Evolutionary conservation across 1,140 invertebrate species (phyloP).

Genomic region (Drosophila orena): DNA sequence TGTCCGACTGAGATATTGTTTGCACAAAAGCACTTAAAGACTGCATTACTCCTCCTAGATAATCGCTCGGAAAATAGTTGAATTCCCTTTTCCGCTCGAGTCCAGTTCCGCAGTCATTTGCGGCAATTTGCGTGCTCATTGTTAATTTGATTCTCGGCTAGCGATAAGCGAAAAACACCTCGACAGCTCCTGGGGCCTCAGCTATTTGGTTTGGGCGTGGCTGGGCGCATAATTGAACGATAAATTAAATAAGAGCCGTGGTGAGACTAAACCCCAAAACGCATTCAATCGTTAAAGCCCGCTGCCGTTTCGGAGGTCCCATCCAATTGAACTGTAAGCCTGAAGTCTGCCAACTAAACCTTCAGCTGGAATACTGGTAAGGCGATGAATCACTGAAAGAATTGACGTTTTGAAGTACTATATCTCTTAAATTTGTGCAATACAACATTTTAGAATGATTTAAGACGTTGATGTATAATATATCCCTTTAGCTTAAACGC

Average conservation of each 20-base stretch:
- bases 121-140: slow-evolving; percentile 75
- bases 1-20: slow-evolving; percentile 42
- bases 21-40: slow-evolving; percentile 51
- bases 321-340: slow-evolving; percentile 45
- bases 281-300: slow-evolving; percentile 33
- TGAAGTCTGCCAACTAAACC: slow-evolving; percentile 1
- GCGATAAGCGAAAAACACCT: slow-evolving; percentile 67
- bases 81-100: slow-evolving; percentile 9
- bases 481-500: no score
- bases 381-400: not conserved
- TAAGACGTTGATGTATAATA: no score
- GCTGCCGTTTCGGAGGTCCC: slow-evolving; percentile 18
- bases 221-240: slow-evolving; percentile 72
- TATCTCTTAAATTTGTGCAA: no score
- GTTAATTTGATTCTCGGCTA: slow-evolving; percentile 73
- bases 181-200: slow-evolving; percentile 18
- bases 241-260: slow-evolving; percentile 68
- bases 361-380: not conserved
- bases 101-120: slow-evolving; percentile 55
- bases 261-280: slow-evolving; percentile 33
- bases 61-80: slow-evolving; percentile 46
- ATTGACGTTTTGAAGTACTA: no score
- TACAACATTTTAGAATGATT: no score
- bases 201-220: slow-evolving; percentile 27
- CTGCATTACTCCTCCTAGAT: slow-evolving; percentile 41